phyloP scores from a whole-genome alignment of 2,113 vertebrate genomes.

The Mesoclemmys tuberculata region DNA sequence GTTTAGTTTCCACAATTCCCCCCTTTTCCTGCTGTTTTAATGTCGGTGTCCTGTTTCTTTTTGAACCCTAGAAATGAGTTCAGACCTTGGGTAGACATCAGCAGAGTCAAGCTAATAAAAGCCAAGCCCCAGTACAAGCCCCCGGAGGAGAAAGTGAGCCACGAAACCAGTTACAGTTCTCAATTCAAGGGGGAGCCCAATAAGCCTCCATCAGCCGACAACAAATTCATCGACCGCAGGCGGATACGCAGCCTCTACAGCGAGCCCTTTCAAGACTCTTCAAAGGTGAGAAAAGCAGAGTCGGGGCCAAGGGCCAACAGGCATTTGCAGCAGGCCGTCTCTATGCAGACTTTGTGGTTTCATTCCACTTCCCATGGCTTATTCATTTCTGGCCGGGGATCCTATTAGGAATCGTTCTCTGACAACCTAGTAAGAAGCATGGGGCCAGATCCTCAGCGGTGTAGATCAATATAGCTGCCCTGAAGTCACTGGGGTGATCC shows the following conservation, averaged over 20 bases:
- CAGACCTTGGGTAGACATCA: constrained; percentile 91
- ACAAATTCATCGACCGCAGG: constrained; percentile 89
- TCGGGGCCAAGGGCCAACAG: not conserved
- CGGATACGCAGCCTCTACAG: constrained; percentile 97
- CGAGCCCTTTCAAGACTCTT: constrained; percentile 88
- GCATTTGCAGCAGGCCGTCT: not conserved
- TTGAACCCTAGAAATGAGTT: constrained; percentile 89
- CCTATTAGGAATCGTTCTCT: not conserved
- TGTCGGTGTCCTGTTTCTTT: constrained; percentile 26
- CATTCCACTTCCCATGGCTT: not conserved
- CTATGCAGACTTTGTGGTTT: not conserved
- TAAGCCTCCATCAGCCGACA: constrained; percentile 81
- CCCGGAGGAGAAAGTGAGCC: constrained; percentile 86
- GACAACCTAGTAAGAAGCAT: not conserved
- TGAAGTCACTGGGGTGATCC: fast-evolving
- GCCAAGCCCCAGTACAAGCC: constrained; percentile 92
- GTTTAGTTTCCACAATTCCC: not conserved
- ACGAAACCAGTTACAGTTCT: constrained; percentile 95
- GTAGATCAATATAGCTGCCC: not conserved
- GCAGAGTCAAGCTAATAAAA: constrained; percentile 89
- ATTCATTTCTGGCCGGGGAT: not conserved
- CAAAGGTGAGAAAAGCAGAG: constrained; percentile 80
- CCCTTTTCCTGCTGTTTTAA: not conserved
- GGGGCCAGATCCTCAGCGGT: not conserved
- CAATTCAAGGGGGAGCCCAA: constrained; percentile 90